Conservation (phyloP, 2,888 invertebrate genomes). For the Oegoconia quadripuncta region DNA sequence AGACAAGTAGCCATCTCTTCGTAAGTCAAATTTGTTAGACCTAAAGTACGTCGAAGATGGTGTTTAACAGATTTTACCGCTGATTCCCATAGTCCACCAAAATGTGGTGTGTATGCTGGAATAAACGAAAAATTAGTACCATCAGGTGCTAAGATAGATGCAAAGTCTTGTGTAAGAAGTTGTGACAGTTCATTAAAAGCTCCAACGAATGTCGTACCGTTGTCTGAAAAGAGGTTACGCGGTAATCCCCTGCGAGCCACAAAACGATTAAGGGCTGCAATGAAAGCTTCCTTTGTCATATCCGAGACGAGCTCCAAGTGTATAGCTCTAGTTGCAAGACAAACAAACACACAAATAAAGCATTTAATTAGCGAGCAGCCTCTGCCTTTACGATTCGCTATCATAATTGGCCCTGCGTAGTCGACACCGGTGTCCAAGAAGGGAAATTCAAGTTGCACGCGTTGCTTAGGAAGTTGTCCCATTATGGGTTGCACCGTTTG, state of each 20-base stretch:
- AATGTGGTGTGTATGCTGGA: neutral
- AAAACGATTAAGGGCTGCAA: too few species aligned
- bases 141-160: too few species aligned
- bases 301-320: too few species aligned
- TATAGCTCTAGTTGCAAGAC: too few species aligned
- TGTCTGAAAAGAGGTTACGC: neutral
- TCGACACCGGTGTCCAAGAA: slow-evolving; percentile 18
- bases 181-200: neutral
- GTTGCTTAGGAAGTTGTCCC: slow-evolving; percentile 13
- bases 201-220: neutral
- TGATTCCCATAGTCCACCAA: neutral
- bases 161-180: too few species aligned
- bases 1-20: neutral
- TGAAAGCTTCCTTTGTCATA: too few species aligned
- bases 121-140: too few species aligned
- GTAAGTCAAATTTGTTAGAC: slow-evolving; percentile 11
- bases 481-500: slow-evolving; percentile 14
- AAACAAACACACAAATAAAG: too few species aligned
- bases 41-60: slow-evolving; percentile 11
- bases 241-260: neutral
- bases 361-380: too few species aligned
- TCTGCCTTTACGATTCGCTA: too few species aligned
- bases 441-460: slow-evolving; percentile 15
- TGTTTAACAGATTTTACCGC: slow-evolving; percentile 6
- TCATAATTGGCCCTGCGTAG: slow-evolving; percentile 22